Evolutionary conservation across 2,888 invertebrate species (phyloP), one percentile per base, ranked within the genome.

Genomic region (Linnaemya tessellans): DNA sequence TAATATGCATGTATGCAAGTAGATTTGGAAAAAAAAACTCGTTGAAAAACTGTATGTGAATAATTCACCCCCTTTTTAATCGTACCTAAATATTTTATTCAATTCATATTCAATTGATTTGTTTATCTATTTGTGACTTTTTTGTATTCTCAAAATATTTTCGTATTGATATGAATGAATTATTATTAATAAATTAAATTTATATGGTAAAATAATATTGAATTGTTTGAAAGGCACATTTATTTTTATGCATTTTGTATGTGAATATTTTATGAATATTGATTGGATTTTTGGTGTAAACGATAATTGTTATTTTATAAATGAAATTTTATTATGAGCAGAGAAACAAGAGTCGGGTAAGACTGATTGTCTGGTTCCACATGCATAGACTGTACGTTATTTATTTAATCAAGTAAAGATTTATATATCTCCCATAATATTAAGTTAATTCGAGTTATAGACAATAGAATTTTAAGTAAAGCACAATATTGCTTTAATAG

Each of bases 161-260:
- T 67, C 41, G 64, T 74, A 49, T 80, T 82, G 74, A 49, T 64
- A 43, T 70, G 74, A 60, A 78, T 84, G 81, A 85, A 75, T 85
- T 85, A 85, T 85, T 82, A 85, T 75, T 75, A 85, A 82, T 82
- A 85, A 85, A 85, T 80, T 82, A 71, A 85, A 73, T 71, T 80
- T 85, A 75, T 82, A 75, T 67, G 82, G 65, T 71, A 80, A 82
- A 75, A 68, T 70, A 56, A 54, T 18, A 56, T 54, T 46, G 30
- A 54, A 15, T 43, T 54, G 58, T 77, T 43, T 5, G 25, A 56
- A 18, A 30, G 15, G 13, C n/a, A 43, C 30, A 35, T 65, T 46
- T 41, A 68, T 54, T 62, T 51, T 38, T n/a, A 35, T 22, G n/a
- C 10, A 41, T 78, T 68, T 51, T 70, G 18, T 58, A 38, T 60